Evolutionary conservation across 2,797 vertebrate genomes (phyloP).

Genomic region (Gila robusta): DNA sequence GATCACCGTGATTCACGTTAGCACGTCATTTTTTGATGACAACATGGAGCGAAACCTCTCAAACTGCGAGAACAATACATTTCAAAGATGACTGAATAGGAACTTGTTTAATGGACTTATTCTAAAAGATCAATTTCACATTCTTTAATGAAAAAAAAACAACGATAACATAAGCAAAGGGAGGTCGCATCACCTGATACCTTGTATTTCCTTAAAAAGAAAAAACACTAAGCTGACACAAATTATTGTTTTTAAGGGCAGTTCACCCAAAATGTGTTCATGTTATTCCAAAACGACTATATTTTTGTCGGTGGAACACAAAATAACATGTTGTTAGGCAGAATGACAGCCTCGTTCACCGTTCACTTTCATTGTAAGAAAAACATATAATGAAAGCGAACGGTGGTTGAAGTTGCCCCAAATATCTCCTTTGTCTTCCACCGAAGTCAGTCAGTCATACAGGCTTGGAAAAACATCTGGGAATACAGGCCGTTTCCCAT

Average conservation of each 20-base stretch:
- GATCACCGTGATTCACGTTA: background rate
- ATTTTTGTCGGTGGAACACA: background rate
- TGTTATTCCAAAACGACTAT: background rate
- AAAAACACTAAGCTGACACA: background rate
- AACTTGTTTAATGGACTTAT: background rate
- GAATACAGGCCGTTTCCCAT: slow-evolving; percentile 19
- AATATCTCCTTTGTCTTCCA: background rate
- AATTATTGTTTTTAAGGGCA: background rate
- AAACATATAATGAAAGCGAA: background rate
- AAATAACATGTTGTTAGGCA: background rate
- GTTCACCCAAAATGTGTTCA: background rate
- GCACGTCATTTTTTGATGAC: background rate
- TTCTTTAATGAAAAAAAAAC: background rate
- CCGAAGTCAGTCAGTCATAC: background rate
- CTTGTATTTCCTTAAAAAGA: background rate
- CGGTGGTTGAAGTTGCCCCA: background rate
- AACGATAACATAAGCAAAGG: background rate
- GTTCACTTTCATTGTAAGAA: background rate
- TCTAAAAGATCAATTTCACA: background rate
- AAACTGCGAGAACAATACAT: background rate
- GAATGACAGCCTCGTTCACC: background rate
- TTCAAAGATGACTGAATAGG: background rate
- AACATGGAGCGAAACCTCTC: background rate
- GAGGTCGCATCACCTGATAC: background rate
- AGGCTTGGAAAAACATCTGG: background rate